A percentile compares a stretch with the other conserved stretches of the same genome.
Conservation (phyloP, 2,888 invertebrate genomes). For the Cantharis rustica region DNA sequence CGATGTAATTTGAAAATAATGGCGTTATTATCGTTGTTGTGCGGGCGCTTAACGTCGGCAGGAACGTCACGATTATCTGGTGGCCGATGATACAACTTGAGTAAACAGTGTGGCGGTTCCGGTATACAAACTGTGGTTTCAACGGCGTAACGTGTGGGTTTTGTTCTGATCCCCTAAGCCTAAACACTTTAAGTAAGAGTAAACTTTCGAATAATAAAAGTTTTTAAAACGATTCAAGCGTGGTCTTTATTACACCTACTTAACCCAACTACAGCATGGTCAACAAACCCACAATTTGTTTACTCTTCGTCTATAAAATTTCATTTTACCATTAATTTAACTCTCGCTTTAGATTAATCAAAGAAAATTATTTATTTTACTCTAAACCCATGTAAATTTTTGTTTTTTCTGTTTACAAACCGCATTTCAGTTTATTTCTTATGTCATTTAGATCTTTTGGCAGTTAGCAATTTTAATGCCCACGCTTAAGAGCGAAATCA, state of each 20-base stretch:
- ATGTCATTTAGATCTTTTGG: too few relatives aligned
- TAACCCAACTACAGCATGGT: not conserved
- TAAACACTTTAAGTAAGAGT: not conserved
- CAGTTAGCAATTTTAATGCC: too few relatives aligned
- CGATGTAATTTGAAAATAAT: conserved; percentile 43
- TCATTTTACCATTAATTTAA: too few relatives aligned
- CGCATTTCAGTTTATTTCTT: too few relatives aligned
- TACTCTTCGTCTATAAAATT: too few relatives aligned
- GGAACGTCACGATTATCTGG: conserved; percentile 41
- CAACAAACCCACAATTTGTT: not conserved
- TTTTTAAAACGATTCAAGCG: not conserved
- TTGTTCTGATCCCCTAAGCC: not conserved
- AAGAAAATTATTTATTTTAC: too few relatives aligned
- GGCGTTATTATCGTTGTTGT: conserved; percentile 43
- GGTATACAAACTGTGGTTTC: conserved; percentile 21
- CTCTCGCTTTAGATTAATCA: too few relatives aligned
- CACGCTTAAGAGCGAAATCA: too few relatives aligned
- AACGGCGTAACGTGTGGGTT: conserved; percentile 24
- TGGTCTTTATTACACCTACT: not conserved
- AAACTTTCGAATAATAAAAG: not conserved
- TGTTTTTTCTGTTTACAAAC: too few relatives aligned
- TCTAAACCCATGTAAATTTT: too few relatives aligned
- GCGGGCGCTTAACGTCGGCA: conserved; percentile 38
- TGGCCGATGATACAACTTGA: conserved; percentile 42
- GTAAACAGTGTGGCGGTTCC: conserved; percentile 36